phyloP scores from a whole-genome alignment of 2,113 vertebrate genomes.

The Erythrocercus mccallii region DNA sequence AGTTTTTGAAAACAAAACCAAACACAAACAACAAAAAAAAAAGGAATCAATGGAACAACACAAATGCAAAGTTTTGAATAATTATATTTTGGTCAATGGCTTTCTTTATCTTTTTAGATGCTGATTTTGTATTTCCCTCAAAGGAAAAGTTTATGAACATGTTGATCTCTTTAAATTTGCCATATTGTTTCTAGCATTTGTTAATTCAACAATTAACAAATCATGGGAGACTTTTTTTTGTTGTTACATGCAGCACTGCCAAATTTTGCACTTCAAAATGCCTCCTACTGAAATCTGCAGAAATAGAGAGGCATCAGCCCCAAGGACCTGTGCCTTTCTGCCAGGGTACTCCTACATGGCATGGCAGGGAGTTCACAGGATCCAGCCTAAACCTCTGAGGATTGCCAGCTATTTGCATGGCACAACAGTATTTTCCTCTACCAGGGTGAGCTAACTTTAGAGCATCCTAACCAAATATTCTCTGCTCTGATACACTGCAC shows the following conservation, averaged over 20 bases:
- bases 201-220: not conserved
- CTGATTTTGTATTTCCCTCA: not conserved
- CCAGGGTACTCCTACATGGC: not conserved
- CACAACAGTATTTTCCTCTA: not conserved
- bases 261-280: not conserved
- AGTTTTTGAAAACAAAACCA: not conserved
- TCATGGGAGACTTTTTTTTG: not conserved
- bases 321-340: not conserved
- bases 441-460: not conserved
- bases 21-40: not conserved
- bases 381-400: not conserved
- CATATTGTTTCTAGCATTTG: not conserved
- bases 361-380: not conserved
- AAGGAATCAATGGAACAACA: not conserved
- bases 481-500: not conserved
- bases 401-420: not conserved
- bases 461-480: not conserved
- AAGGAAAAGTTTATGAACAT: not conserved
- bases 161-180: not conserved
- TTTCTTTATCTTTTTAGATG: not conserved
- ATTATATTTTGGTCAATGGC: not conserved
- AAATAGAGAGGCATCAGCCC: not conserved
- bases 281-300: not conserved
- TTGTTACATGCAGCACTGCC: not conserved
- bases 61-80: not conserved